These are phyloP conservation scores for Elaphurus davidianus DNA, from an alignment of 2,113 vertebrate genomes.

Conservation along the genomic window DNA sequence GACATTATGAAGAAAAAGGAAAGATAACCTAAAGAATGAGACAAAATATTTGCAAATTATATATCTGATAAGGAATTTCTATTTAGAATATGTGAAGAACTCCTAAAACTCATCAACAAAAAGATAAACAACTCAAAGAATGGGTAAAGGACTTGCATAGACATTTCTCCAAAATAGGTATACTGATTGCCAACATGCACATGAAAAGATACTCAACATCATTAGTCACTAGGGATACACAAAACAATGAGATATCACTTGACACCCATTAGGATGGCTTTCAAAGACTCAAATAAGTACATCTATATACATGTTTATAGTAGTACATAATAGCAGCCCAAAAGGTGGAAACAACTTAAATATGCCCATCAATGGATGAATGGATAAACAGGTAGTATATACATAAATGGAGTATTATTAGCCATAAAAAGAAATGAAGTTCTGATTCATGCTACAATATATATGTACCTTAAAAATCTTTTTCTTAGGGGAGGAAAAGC, in stretches of 20 bases:
- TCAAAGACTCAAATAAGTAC: not conserved
- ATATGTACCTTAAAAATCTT: not conserved
- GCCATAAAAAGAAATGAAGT: not conserved
- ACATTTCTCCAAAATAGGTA: not conserved
- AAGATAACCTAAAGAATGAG: not conserved
- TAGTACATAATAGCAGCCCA: not conserved
- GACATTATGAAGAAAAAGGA: not conserved
- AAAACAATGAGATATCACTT: not conserved
- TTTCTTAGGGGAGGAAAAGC: not conserved
- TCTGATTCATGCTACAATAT: not conserved
- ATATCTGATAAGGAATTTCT: not conserved
- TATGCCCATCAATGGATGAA: not conserved
- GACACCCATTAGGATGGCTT: not conserved
- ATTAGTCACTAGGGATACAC: not conserved
- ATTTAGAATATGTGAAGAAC: not conserved
- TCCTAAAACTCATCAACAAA: not conserved
- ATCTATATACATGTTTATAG: not conserved
- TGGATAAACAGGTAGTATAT: not conserved
- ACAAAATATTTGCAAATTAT: not conserved
- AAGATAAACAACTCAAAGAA: not conserved
- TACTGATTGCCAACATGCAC: not conserved
- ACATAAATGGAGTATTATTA: not conserved
- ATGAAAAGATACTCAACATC: not conserved
- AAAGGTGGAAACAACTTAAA: not conserved
- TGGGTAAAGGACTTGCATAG: not conserved